Evolutionary conservation across 1,140 invertebrate species (phyloP), one percentile per base, ranked within the genome.

Genomic region (Anastatus disparis): DNA sequence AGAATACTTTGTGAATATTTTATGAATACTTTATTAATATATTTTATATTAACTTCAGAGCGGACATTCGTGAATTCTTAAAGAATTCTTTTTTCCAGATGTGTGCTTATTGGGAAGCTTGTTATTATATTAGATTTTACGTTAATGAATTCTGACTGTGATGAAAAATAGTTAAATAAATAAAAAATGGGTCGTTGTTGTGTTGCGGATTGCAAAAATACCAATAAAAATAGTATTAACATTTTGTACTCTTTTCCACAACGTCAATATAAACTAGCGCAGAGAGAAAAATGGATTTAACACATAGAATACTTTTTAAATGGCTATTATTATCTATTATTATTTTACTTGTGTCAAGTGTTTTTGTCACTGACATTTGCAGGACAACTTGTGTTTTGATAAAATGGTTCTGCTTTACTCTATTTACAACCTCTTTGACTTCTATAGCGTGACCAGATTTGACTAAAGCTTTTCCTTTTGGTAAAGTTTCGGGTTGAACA

Each of bases 191-290:
- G 55, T 24, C 15, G 24, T 13, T 38, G 8, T 29, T n/a, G n/a
- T 40, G 55, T 58, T 24, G 17, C 20, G 40, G 40, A 58, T 20
- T 58, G 55, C 24, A 58, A 40, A 58, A 58, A 27, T 27, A 58
- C 15, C 9, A 20, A 20, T 35, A 20, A 10, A 40, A 58, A 58
- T 38, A 35, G 55, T 58, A n/a, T 22, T 13, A 38, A n/a, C 17
- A 38, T 12, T 38, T 58, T 62, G 44, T 62, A 59, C 46, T 15
- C 2, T 17, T 62, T 46, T 46, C 40, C 58, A 12, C n/a, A 13
- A 2, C 10, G 26, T 46, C 24, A 46, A 22, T 15, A 62, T 22
- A 44, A 44, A 31, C 10, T 35, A 17, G 7, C 20, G 9, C 38
- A 62, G 29, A 26, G 15, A 46, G 15, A 31, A 29, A 59, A 59